Evolutionary conservation across 2,113 vertebrate species (phyloP).

Genomic region (Micromys minutus): DNA sequence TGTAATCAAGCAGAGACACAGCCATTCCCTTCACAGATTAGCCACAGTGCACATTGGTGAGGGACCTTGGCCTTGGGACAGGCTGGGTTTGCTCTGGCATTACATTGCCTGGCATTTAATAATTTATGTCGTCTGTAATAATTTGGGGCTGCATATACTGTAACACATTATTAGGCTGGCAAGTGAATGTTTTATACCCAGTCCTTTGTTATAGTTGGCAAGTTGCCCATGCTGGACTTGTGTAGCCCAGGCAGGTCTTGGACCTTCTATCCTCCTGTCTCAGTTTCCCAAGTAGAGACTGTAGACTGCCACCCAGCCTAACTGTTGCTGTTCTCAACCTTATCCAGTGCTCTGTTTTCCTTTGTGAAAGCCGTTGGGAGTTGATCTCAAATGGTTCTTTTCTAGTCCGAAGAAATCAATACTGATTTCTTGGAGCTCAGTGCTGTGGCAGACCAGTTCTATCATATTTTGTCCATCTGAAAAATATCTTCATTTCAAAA

Average conservation of each 20-base stretch:
- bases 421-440: background rate
- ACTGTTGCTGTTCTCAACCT: background rate
- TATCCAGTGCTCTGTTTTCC: background rate
- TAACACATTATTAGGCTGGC: background rate
- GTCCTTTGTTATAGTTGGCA: background rate
- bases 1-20: background rate
- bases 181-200: background rate
- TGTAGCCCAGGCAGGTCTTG: background rate
- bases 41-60: background rate
- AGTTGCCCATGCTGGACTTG: background rate
- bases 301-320: background rate
- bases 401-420: slow-evolving; percentile 36
- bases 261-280: background rate
- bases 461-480: slow-evolving; percentile 47
- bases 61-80: background rate
- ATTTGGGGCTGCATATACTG: background rate
- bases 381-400: slow-evolving; percentile 16
- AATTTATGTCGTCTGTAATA: background rate
- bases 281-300: background rate
- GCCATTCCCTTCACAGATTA: background rate
- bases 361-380: background rate
- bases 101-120: background rate
- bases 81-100: background rate
- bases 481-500: slow-evolving; percentile 43
- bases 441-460: slow-evolving; percentile 10